These are phyloP conservation scores for Orussus abietinus DNA, from an alignment of 1,140 invertebrate genomes.

Conservation along the genomic window DNA sequence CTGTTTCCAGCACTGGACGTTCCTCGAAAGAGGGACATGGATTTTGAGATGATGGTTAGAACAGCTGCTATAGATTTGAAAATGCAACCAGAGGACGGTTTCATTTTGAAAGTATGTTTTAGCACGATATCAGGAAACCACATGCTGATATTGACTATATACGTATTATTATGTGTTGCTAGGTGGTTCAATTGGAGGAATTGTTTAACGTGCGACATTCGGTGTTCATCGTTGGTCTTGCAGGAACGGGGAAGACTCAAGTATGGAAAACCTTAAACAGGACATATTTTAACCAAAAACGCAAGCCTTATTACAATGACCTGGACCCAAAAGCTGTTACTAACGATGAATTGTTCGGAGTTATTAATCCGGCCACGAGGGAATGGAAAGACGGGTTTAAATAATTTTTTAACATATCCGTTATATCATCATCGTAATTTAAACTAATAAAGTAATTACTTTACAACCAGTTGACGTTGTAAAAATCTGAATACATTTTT, in stretches of 20 bases:
- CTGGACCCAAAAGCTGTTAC: slow-evolving; percentile 94
- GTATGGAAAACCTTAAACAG: slow-evolving; percentile 88
- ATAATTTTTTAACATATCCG: too few species aligned
- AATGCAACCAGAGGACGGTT: slow-evolving; percentile 87
- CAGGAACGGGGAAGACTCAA: slow-evolving; percentile 90
- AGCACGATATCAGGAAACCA: too few species aligned
- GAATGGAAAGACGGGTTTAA: slow-evolving; percentile 95
- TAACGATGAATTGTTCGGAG: slow-evolving; percentile 92
- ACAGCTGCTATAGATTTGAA: slow-evolving; percentile 77
- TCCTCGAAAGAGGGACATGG: slow-evolving; percentile 74
- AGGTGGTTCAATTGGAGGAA: slow-evolving; percentile 90
- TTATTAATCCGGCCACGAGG: slow-evolving; percentile 90
- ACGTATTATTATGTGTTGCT: slow-evolving; percentile 12
- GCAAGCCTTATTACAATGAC: slow-evolving; percentile 83
- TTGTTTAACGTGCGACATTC: slow-evolving; percentile 90
- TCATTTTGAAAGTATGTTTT: slow-evolving; percentile 67
- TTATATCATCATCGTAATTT: too few species aligned
- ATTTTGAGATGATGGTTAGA: slow-evolving; percentile 79
- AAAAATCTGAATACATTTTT: slow-evolving; percentile 6
- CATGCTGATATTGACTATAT: too few species aligned
- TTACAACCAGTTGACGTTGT: not conserved
- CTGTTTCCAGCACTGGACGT: slow-evolving; percentile 87
- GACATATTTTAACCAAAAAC: slow-evolving; percentile 76
- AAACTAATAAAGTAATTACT: too few species aligned
- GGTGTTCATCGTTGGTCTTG: slow-evolving; percentile 87